Base-by-base conservation (phyloP, 2,113 vertebrate species). In the Nematolebias whitei region DNA sequence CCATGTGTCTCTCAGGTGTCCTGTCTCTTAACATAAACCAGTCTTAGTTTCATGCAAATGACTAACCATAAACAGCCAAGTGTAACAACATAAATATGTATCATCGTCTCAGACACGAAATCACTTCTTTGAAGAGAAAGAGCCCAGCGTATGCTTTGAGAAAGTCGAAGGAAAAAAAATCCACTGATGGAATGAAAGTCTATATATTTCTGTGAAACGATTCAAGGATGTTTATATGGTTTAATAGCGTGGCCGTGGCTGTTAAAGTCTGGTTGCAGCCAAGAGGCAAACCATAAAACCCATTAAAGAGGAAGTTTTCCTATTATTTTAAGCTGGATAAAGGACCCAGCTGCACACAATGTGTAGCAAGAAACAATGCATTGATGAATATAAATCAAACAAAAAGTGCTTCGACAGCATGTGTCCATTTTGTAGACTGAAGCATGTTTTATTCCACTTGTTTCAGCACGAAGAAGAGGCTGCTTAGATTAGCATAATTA, bases 41-140 rank as follows among this genome's bases (percentile, higher is more conserved):
- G 74, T 51, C 70, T 56, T 43, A 68, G 53, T 76, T 87, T 71
- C 65, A 87, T 85, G 85, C 84, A 85, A 85, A 87, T 80, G 39
- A 74, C 52, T 29, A 49, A 54, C 59, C 74, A 60, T 63, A 69
- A 85, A 80, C 76, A 77, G 72, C 61, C 65, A 44, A 79, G 79
- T 45, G 10, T 71, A 40, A 69, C 47, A 38, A 49, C 82, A 83
- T 85, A 78, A 87, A 84, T 85, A 88, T 78, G 62, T 72, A 84
- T 79, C 7, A 9, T 41, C 39, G 75, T 76, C 68, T 53, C 26
- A 59, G 51, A 53, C 67, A 38, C 58, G 51, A 38, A 35, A 49
- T 32, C 16, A 5, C 12, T 32, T 44, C 60, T 83, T 80, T 74
- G 69, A 75, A 79, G 68, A 54, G 51, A 45, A 39, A 26, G 38